These are phyloP conservation scores for Adelges cooleyi DNA, from an alignment of 1,140 invertebrate species.

Conservation along the genomic window DNA sequence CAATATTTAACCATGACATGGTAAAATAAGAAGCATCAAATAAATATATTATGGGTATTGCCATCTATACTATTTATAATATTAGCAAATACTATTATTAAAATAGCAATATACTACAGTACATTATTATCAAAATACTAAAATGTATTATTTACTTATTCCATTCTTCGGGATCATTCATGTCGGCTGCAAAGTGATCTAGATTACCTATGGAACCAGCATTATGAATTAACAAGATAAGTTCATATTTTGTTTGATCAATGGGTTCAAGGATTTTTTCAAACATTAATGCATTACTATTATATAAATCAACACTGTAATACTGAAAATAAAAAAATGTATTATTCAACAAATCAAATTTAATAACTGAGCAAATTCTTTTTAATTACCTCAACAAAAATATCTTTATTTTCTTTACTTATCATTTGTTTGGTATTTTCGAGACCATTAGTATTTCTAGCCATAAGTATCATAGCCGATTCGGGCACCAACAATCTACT, in stretches of 20 bases:
- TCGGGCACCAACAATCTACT: conserved; percentile 46
- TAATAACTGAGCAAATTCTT: neutral
- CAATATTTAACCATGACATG: too few relatives aligned
- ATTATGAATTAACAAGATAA: conserved; percentile 75
- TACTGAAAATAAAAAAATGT: conserved; percentile 14
- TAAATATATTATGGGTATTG: too few relatives aligned
- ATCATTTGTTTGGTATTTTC: conserved; percentile 45
- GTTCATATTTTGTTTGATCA: conserved; percentile 45
- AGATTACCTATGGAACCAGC: conserved; percentile 74
- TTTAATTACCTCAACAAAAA: conserved; percentile 4
- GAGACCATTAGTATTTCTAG: conserved; percentile 54
- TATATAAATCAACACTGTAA: conserved; percentile 37
- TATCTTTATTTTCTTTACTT: conserved; percentile 12
- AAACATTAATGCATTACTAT: conserved; percentile 36
- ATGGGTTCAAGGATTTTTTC: conserved; percentile 32
- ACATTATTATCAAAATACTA: neutral
- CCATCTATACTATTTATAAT: too few relatives aligned
- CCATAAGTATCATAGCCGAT: conserved; percentile 63
- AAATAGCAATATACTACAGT: too few relatives aligned
- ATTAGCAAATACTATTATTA: too few relatives aligned
- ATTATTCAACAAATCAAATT: neutral
- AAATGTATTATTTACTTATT: conserved; percentile 49
- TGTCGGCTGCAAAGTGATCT: conserved; percentile 45
- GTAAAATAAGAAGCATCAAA: too few relatives aligned
- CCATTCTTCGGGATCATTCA: conserved; percentile 49